Conservation (phyloP, 1,140 invertebrate species). For the Phymastichus coffea region DNA sequence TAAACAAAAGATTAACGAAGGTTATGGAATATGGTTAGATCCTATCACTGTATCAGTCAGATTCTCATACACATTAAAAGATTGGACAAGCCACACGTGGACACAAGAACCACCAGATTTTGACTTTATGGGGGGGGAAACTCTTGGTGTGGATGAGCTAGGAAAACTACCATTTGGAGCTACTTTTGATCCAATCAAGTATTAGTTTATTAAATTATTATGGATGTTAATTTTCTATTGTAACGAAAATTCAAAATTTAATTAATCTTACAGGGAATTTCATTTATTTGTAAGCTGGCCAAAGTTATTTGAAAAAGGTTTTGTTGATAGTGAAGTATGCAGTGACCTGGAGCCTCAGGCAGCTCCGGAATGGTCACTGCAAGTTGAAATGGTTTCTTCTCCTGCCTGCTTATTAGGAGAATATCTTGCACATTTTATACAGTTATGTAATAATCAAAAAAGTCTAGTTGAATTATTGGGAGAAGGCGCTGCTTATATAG, state of each 20-base stretch:
- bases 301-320: conserved; percentile 78
- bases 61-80: conserved; percentile 78
- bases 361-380: conserved; percentile 77
- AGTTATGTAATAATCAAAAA: conserved; percentile 53
- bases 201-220: conserved; percentile 32
- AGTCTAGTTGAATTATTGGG: conserved; percentile 63
- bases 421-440: conserved; percentile 62
- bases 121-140: conserved; percentile 66
- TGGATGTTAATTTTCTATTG: conserved; percentile 28
- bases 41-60: conserved; percentile 76
- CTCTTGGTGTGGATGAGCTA: conserved; percentile 57
- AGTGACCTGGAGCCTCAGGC: conserved; percentile 84
- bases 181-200: conserved; percentile 74
- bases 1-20: conserved; percentile 73
- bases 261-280: conserved; percentile 68
- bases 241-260: no score
- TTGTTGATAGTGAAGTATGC: conserved; percentile 84
- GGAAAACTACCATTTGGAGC: conserved; percentile 81
- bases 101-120: conserved; percentile 73
- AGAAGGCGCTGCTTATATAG: conserved; percentile 48
- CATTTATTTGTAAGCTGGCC: conserved; percentile 86
- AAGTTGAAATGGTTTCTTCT: conserved; percentile 61
- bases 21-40: conserved; percentile 57
- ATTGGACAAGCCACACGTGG: conserved; percentile 69
- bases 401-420: conserved; percentile 68